Evolutionary conservation across 2,888 invertebrate genomes (phyloP), one percentile per base, ranked within the genome.

Genomic region (Synergus laeviventris): DNA sequence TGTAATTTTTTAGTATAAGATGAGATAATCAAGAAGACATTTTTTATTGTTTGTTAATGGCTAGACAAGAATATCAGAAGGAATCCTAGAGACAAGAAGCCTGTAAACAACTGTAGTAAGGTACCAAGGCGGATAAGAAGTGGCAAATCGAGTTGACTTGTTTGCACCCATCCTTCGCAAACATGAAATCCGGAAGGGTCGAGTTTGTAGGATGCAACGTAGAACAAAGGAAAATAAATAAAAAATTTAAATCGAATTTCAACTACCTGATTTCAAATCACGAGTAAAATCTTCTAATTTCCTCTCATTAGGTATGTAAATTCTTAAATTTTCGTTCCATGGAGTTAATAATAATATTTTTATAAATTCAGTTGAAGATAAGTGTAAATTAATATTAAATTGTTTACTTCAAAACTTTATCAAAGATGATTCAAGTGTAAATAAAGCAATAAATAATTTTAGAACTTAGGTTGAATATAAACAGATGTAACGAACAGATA

Each of bases 101-200:
- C 78, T 79, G 86, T 88, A 87, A 88, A 86, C 87, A 87, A 86
- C 82, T 79, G 81, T 83, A 86, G 82, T 86, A 87, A 88, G 87
- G 81, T 78, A 85, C 77, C 82, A 88, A 81, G 84, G 74, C 31
- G 66, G 31, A 21, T 64, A 86, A 84, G 85, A 86, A 86, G 88
- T 88, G 84, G 83, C 84, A 79, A 76, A 64, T 64, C 21, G 36
- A 74, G 73, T 73, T 76, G 66, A 39, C 73, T 60, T 59, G 38
- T 21, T 42, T 18, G 21, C 24, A 70, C 4, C n/a, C 21, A 70
- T 49, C 70, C 70, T 49, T 49, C 49, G 31, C 36, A 18, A 70
- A 70, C 70, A 66, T 45, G 66, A 66, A 66, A 16, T 24, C 45
- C 24, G 66, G 66, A 45, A 66, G 66, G 66, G 66, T 66, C 45